A percentile compares a stretch with the other conserved stretches of the same genome.
Evolutionary conservation across 2,797 vertebrate species (phyloP).

Genomic region (Streptopelia turtur): DNA sequence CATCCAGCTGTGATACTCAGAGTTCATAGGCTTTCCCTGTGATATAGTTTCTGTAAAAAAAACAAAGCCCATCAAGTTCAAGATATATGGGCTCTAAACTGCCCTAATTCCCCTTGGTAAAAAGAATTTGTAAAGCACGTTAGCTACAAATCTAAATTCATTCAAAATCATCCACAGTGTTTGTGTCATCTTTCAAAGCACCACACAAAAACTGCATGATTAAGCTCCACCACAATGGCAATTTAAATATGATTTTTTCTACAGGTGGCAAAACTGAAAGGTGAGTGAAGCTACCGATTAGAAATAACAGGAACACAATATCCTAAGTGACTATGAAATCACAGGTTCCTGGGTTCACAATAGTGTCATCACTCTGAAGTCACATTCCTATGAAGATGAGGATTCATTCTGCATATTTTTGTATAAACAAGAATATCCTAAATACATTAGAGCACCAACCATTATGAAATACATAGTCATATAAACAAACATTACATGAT

Average conservation of each 20-base stretch:
- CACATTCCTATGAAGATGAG: neutral
- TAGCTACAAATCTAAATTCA: neutral
- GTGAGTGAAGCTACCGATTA: neutral
- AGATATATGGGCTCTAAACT: neutral
- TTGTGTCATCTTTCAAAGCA: accelerated
- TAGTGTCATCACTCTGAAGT: neutral
- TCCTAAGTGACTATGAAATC: neutral
- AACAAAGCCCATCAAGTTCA: neutral
- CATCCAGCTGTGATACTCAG: neutral
- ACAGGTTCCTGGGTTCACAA: neutral
- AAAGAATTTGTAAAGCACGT: accelerated
- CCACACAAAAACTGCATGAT: neutral
- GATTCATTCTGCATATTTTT: neutral
- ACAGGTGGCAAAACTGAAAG: neutral
- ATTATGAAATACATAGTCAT: neutral
- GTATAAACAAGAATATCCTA: neutral
- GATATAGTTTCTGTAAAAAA: neutral
- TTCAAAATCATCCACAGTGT: neutral
- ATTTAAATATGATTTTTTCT: neutral
- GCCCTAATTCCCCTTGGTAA: neutral
- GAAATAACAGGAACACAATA: neutral
- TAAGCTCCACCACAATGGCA: neutral
- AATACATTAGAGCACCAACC: neutral
- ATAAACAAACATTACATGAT: neutral
- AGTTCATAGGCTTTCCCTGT: neutral